These are phyloP conservation scores for Lateolabrax maculatus DNA, from an alignment of 2,797 vertebrate species.

Conservation along the genomic window DNA sequence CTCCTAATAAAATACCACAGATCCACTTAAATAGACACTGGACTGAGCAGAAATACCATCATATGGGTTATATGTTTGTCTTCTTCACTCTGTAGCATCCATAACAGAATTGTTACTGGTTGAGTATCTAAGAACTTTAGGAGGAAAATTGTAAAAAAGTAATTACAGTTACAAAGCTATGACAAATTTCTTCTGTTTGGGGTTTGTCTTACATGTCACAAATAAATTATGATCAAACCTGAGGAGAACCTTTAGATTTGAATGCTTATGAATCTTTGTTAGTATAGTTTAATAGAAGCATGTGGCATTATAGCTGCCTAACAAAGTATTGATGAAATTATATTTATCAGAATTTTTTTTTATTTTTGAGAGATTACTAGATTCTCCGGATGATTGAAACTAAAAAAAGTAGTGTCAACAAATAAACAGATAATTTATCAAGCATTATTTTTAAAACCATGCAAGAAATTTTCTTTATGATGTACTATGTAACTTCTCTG, in stretches of 20 bases:
- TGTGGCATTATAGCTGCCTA: conserved; percentile 60
- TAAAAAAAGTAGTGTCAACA: conserved; percentile 63
- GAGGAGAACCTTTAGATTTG: conserved; percentile 56
- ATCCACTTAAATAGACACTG: conserved; percentile 40
- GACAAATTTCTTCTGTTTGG: conserved; percentile 35
- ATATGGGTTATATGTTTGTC: conserved; percentile 26
- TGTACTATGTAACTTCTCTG: conserved; percentile 70
- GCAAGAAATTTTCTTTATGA: conserved; percentile 78
- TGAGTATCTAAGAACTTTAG: conserved; percentile 36
- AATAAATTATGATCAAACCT: conserved; percentile 55
- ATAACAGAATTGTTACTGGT: conserved; percentile 35
- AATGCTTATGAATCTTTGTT: conserved; percentile 61
- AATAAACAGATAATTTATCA: conserved; percentile 82
- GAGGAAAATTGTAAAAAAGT: conserved; percentile 40
- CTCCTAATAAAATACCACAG: conserved; percentile 49
- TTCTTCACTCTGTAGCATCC: conserved; percentile 44
- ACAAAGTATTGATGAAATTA: conserved; percentile 71
- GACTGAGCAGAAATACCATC: conserved; percentile 42
- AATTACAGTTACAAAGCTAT: conserved; percentile 40
- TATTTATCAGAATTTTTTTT: conserved; percentile 77
- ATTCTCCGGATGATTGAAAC: conserved; percentile 68
- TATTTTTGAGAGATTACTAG: conserved; percentile 69
- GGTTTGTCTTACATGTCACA: conserved; percentile 39
- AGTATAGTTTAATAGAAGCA: conserved; percentile 58
- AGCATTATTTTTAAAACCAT: conserved; percentile 77